A percentile compares a stretch with the other conserved stretches of the same genome.
Evolutionary conservation across 2,797 vertebrate species (phyloP).

Genomic region (Acipenser transmontanus): DNA sequence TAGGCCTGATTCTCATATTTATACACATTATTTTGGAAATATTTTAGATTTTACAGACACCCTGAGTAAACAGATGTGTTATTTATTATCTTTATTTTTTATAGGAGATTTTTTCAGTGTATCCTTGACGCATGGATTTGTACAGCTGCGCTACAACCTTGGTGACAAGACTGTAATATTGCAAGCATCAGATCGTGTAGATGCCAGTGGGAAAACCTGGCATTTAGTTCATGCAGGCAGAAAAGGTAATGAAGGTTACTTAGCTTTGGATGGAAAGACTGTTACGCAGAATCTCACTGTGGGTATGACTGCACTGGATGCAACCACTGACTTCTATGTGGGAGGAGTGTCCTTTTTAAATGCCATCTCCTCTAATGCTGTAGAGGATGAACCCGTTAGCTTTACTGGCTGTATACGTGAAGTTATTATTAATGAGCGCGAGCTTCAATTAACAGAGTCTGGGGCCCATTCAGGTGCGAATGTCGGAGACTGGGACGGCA

Average conservation of each 20-base stretch:
- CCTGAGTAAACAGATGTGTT: not conserved
- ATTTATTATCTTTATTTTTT: conserved; percentile 11
- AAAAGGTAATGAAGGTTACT: conserved; percentile 60
- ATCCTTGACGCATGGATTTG: conserved; percentile 61
- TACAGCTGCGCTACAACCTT: conserved; percentile 74
- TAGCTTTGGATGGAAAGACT: conserved; percentile 58
- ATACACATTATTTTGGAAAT: not conserved
- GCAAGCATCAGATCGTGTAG: conserved; percentile 50
- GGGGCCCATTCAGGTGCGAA: conserved; percentile 66
- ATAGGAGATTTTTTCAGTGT: conserved; percentile 81
- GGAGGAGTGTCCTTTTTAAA: conserved; percentile 68
- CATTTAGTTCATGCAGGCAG: conserved; percentile 65
- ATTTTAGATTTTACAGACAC: not conserved
- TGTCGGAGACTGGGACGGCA: conserved; percentile 77
- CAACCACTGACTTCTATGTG: conserved; percentile 62
- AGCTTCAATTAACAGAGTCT: conserved; percentile 63
- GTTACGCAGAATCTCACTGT: conserved; percentile 39
- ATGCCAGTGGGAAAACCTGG: conserved; percentile 52
- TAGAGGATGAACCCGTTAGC: conserved; percentile 53
- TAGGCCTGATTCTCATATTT: not conserved
- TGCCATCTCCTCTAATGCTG: conserved; percentile 54
- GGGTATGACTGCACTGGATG: conserved; percentile 66
- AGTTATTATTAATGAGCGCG: conserved; percentile 58
- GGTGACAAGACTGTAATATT: conserved; percentile 62
- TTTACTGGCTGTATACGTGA: conserved; percentile 73